Base-by-base conservation (phyloP, 2,888 invertebrate genomes). In the Drosophila rellima region DNA sequence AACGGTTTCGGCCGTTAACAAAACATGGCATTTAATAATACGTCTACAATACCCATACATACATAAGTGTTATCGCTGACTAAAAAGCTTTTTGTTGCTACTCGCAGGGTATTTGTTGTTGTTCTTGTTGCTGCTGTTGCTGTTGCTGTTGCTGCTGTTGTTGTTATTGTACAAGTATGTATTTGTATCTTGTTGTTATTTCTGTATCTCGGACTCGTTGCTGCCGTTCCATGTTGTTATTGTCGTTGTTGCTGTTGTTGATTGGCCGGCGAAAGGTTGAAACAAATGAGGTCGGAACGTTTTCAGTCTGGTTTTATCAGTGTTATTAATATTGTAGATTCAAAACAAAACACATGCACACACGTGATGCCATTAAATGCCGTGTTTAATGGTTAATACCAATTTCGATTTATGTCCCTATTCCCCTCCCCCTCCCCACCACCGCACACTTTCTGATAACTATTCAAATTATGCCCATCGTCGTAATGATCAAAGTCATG, bases 1-100 rank as follows among this genome's bases (percentile, higher is more conserved):
- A 87, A 82, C 82, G 87, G 87, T 81, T 86, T 82, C 68, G 85
- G 88, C 83, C 88, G 88, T 83, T 83, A 87, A 83, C 88, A 83
- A 88, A 88, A 83, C 83, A 83, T 83, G 88, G 85, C 83, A 83
- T 83, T 83, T 88, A 88, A 83, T 88, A 83, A 83, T 83, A 88
- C 83, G 82, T 87, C 82, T 81, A 87, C 82, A 87, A 82, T 82
- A 70, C 74, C 75, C 78, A 83, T 81, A 78, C 78, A 83, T 81
- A 78, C 82, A 88, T 74, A 79, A 83, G 88, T 83, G 88, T 83
- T 83, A 88, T 88, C 88, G 88, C 85, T 79, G 85, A 87, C 82
- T 87, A 83, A 83, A 83, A 88, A 83, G 83, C 88, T 83, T 88
- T 83, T 85, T 85, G 85, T 83, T 83, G 82, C 82, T 77, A 70